These are phyloP conservation scores for Aspidapion aeneum DNA, from an alignment of 2,888 invertebrate genomes.

Conservation along the genomic window DNA sequence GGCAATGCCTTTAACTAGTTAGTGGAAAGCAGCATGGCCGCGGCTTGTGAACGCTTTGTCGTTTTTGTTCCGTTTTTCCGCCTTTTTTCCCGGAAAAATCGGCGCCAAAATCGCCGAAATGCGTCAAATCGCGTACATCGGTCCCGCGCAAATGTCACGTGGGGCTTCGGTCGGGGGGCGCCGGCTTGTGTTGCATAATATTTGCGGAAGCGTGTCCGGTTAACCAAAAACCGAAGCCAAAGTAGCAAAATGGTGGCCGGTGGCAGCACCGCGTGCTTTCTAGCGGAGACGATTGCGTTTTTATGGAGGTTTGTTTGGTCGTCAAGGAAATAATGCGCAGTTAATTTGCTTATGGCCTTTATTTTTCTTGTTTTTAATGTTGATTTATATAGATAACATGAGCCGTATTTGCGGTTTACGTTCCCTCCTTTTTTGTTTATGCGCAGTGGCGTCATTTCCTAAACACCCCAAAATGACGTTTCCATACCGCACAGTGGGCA, in stretches of 20 bases:
- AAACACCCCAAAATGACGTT: not conserved
- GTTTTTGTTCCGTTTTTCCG: slow-evolving; percentile 26
- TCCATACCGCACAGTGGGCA: not conserved
- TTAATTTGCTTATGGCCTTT: too few relatives aligned
- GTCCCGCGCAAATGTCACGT: not conserved
- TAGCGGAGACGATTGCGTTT: too few relatives aligned
- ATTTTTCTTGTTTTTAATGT: too few relatives aligned
- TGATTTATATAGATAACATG: not conserved
- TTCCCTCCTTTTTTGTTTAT: not conserved
- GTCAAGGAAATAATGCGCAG: not conserved
- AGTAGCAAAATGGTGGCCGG: slow-evolving; percentile 47
- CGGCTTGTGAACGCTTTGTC: slow-evolving; percentile 28
- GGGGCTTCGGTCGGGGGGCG: slow-evolving; percentile 27
- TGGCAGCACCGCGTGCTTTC: slow-evolving; percentile 47
- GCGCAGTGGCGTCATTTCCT: not conserved
- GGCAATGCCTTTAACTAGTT: slow-evolving; percentile 38
- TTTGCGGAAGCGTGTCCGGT: slow-evolving; percentile 44
- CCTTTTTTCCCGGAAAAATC: slow-evolving; percentile 29
- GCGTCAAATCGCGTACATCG: slow-evolving; percentile 4
- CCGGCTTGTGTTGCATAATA: slow-evolving; percentile 21
- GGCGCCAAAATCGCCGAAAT: slow-evolving; percentile 7
- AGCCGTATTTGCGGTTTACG: not conserved
- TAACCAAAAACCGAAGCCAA: slow-evolving; percentile 47
- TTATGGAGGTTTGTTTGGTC: too few relatives aligned
- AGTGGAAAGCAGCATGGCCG: slow-evolving; percentile 39